Evolutionary conservation across 2,888 invertebrate genomes (phyloP), one percentile per base, ranked within the genome.

Genomic region (Athalia cordata): DNA sequence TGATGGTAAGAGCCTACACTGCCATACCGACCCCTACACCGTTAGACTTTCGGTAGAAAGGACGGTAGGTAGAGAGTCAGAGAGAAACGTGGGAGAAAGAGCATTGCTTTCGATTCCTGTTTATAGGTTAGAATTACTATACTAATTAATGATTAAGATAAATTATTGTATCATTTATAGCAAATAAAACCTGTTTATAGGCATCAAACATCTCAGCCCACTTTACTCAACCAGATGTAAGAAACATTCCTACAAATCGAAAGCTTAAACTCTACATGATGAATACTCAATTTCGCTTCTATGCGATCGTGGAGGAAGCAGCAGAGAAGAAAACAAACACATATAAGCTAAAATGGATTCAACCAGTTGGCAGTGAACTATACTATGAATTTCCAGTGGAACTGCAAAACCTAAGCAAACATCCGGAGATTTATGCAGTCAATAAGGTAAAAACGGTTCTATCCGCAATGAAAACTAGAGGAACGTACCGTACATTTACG

Each of bases 211-310:
- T 3, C 64, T 11, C 47, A 45, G 45, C 29, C 29, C 29, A 29
- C 29, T 29, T 29, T 29, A 29, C 29, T 29, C 29, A 29, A 29
- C 29, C 29, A 11, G 78, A 78, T 65, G 78, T 75, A 75, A 78
- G 13, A 4, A 4, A n/a, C 75, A 76, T 62, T 5, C 49, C 67
- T 67, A 79, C 62, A 76, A 78, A 78, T 78, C 79, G 79, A 79
- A 79, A 80, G 70, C 77, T 70, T 52, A 79, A 68, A 77, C 79
- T 79, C 70, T 11, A 66, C 79, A 79, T 68, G 77, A 79, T 59
- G 80, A 77, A 15, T 9, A 77, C 74, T 77, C 75, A 79, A 80
- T 79, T 80, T 79, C 80, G 76, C 77, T 79, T 80, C 59, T 80
- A 80, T 66, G 79, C 52, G 80, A 80, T 65, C 57, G 76, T 77